A percentile compares a stretch with the other conserved stretches of the same genome.
Conservation (phyloP, 2,797 vertebrate species). For the Dromococcyx pavoninus region DNA sequence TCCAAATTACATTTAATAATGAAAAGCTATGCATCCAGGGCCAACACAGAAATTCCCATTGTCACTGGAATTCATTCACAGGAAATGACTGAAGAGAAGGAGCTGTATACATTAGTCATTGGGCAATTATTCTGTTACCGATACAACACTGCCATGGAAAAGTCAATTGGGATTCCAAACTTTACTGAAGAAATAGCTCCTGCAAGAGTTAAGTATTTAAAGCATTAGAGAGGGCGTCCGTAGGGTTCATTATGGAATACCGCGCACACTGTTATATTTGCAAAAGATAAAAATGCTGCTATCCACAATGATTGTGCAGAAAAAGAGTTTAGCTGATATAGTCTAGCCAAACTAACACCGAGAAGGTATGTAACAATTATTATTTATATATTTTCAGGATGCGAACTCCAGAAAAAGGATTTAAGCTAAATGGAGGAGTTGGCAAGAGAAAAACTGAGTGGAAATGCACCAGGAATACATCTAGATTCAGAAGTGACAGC, state of each 20-base stretch:
- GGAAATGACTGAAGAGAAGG: not conserved
- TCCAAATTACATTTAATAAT: not conserved
- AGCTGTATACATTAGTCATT: not conserved
- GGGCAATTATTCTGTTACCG: not conserved
- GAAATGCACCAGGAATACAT: not conserved
- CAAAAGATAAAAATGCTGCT: not conserved
- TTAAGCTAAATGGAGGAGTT: not conserved
- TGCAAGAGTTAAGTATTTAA: not conserved
- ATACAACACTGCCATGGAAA: not conserved
- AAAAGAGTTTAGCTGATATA: not conserved
- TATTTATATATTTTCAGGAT: not conserved
- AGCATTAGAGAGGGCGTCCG: not conserved
- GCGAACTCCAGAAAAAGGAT: not conserved
- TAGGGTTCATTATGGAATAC: not conserved
- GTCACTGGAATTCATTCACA: not conserved
- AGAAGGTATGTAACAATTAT: not conserved
- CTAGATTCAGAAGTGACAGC: not conserved
- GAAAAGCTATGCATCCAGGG: not conserved
- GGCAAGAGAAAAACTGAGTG: not conserved
- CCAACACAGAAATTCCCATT: not conserved
- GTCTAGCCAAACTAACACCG: not conserved
- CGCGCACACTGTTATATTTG: rapidly evolving
- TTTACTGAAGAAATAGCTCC: not conserved
- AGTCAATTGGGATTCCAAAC: not conserved
- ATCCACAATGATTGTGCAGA: no score